Evolutionary conservation across 1,140 invertebrate genomes (phyloP), one percentile per base, ranked within the genome.

Genomic region (Aleiodes sp.): DNA sequence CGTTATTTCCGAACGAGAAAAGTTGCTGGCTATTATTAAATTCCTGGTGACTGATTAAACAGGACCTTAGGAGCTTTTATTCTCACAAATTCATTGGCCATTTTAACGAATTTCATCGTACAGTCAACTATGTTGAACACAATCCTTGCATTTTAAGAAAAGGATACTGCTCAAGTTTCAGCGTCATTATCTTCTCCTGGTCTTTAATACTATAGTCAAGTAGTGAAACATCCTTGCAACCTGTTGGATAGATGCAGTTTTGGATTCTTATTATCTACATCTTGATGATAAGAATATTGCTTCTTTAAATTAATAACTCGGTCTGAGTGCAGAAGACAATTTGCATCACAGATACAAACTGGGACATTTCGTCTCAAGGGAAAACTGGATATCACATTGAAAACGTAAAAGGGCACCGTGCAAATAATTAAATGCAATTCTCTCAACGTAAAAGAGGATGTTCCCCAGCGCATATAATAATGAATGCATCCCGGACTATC

Each of bases 401-500:
- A 16, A 4, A 12, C 46, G 46, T 16, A 52, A 52, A 52, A 52
- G 21, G 21, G 21, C 21, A 24, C 10, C 19, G 46, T 52, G 46
- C 46, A 52, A 52, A 52, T 52, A 52, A 52, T 52, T 52, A 52
- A 52, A 24, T 52, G 46, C 46, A 52, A 52, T 52, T 52, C 46
- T 52, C 21, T 52, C 26, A 21, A 16, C 46, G 46, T 52, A 52
- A 24, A n/a, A 52, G 46, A 52, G 46, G 46, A 52, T 52, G 46
- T 21, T 24, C 46, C 26, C 46, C 26, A 21, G 46, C 26, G 46
- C 21, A 52, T 52, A 52, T 52, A 52, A 52, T 52, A 52, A 52
- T 52, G 46, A 52, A 52, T 52, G 46, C 46, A 52, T 52, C 46
- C 46, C 46, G 46, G 46, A 52, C 46, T 52, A 52, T 52, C 46